Evolutionary conservation across 2,113 vertebrate species (phyloP), one percentile per base, ranked within the genome.

Genomic region (Lepisosteus oculatus): DNA sequence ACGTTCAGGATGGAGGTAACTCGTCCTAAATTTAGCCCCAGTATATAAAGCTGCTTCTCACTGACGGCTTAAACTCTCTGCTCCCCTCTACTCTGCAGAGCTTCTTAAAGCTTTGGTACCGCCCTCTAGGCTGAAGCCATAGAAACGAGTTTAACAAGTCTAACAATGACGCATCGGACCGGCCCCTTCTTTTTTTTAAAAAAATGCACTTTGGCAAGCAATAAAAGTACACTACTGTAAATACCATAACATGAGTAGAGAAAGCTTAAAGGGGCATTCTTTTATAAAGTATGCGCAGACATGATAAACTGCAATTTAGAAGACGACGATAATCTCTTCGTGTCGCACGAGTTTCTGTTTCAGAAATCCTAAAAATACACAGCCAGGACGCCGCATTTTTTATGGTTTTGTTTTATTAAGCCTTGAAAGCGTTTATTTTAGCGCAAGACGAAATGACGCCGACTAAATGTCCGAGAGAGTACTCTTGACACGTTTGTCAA

Each of bases 21-120:
- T 81, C 79, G 87, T 85, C 89, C 94, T 94, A 94, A 93, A 94
- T 93, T 92, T 95, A 96, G 93, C 91, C 80, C 72, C 72, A 78
- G 87, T 85, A 93, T 96, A 94, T 94, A 95, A 95, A 86, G 90
- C 84, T 72, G 73, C 73, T 79, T 70, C 77, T 61, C 69, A 71
- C 81, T 74, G 72, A 81, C 77, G 78, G 85, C 76, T 43, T 80
- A 42, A 70, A 41, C 43, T 84, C 6, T 85, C 78, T 42, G 17
- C 29, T 42, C 9, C 17, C 3, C 2, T 29, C 17, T 41, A 42
- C 62, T 78, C 75, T 55, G 47, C 68, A 62, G 71, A 43, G 43
- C 77, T 11, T 86, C 88, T 92, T 91, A 93, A 91, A 81, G 74
- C 72, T 12, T 67, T 84, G 86, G 86, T 68, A 55, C 47, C 73